A percentile compares a stretch with the other conserved stretches of the same genome.
These are phyloP conservation scores for Melanotus villosus DNA, from an alignment of 2,888 invertebrate genomes.

Conservation along the genomic window DNA sequence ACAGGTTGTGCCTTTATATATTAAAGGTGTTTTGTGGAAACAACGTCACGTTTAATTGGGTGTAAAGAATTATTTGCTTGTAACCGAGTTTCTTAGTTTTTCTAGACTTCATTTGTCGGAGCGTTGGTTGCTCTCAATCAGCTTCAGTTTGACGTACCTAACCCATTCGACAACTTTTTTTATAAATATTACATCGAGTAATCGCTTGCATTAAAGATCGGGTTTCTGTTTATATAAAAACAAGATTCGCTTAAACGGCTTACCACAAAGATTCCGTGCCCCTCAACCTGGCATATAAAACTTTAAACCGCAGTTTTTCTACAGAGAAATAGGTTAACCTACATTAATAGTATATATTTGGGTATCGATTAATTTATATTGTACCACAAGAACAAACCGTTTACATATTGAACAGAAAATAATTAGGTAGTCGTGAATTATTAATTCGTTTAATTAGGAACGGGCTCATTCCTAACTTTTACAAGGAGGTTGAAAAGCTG, in stretches of 20 bases:
- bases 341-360: no score
- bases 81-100: constrained; percentile 42
- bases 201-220: constrained; percentile 11
- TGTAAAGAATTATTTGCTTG: constrained; percentile 55
- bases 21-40: constrained; percentile 52
- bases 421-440: no score
- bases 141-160: constrained; percentile 12
- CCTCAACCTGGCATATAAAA: neutral
- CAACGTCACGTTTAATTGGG: constrained; percentile 55
- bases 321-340: no score
- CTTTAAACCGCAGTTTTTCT: neutral
- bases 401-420: no score
- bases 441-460: no score
- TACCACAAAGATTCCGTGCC: constrained; percentile 4
- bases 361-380: no score
- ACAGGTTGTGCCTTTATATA: constrained; percentile 50
- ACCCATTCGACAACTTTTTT: constrained; percentile 28
- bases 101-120: constrained; percentile 40
- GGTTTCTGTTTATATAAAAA: constrained; percentile 7
- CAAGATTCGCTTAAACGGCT: neutral
- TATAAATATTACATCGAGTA: constrained; percentile 16
- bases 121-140: constrained; percentile 30
- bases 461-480: no score
- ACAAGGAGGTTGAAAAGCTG: no score
- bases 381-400: no score